Conservation (phyloP, 2,797 vertebrate genomes). For the Karalla daura region DNA sequence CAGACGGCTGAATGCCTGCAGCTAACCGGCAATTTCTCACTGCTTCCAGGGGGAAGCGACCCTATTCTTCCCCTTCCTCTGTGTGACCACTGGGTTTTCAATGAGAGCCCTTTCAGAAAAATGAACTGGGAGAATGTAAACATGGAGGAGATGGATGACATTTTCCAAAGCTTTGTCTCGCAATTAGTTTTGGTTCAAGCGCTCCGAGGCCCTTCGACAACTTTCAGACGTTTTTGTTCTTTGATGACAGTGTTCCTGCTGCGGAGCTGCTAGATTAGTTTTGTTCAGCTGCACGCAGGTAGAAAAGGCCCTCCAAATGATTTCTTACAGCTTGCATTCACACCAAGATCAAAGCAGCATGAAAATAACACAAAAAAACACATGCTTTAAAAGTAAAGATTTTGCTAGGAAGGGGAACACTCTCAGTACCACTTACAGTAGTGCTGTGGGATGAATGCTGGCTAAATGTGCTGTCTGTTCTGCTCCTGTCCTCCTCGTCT, state of each 20-base stretch:
- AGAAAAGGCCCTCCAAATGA: background rate
- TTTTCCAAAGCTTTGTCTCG: constrained; percentile 56
- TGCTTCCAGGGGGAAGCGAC: constrained; percentile 27
- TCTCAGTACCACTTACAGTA: background rate
- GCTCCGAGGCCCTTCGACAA: constrained; percentile 14
- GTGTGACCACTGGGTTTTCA: constrained; percentile 36
- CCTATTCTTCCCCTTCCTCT: constrained; percentile 24
- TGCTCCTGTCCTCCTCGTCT: too few species aligned
- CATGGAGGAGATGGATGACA: constrained; percentile 60
- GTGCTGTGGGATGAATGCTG: too few species aligned
- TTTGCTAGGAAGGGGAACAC: background rate
- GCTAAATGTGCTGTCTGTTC: too few species aligned
- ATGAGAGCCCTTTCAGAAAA: constrained; percentile 33
- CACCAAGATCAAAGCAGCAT: constrained; percentile 7
- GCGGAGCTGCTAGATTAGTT: constrained; percentile 27
- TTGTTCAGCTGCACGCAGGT: constrained; percentile 17
- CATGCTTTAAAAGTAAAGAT: background rate
- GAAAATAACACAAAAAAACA: too few species aligned
- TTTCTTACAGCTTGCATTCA: background rate
- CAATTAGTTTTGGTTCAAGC: constrained; percentile 66
- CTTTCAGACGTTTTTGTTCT: background rate
- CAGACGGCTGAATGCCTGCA: constrained; percentile 22
- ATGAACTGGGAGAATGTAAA: constrained; percentile 53
- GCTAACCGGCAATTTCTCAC: constrained; percentile 39
- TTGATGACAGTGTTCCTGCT: constrained; percentile 46